These are phyloP conservation scores for Odontophorus gujanensis DNA, from an alignment of 2,113 vertebrate species.

Conservation along the genomic window DNA sequence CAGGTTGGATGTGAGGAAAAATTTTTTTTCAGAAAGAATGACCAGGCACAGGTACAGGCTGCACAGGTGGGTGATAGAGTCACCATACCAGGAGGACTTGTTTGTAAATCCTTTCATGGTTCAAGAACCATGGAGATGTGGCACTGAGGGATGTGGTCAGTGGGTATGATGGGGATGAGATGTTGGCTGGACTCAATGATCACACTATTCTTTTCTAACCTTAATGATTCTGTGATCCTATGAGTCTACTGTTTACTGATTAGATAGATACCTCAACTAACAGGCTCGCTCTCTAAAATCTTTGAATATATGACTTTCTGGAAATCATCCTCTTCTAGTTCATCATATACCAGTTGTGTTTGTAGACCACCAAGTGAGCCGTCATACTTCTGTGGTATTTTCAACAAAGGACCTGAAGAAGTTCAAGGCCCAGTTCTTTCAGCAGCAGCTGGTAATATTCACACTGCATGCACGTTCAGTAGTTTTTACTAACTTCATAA, in stretches of 20 bases:
- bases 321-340: background rate
- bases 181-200: too few relatives aligned
- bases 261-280: background rate
- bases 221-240: too few relatives aligned
- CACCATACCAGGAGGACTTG: too few relatives aligned
- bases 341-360: background rate
- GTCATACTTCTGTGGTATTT: background rate
- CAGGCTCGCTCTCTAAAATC: background rate
- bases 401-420: background rate
- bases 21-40: too few relatives aligned
- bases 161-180: too few relatives aligned
- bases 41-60: too few relatives aligned
- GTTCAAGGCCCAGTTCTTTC: rapidly evolving
- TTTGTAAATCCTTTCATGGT: too few relatives aligned
- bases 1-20: too few relatives aligned
- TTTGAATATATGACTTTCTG: rapidly evolving
- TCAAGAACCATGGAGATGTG: too few relatives aligned
- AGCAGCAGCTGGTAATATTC: background rate
- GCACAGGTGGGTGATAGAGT: too few relatives aligned
- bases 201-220: too few relatives aligned
- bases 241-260: background rate
- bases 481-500: background rate
- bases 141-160: too few relatives aligned
- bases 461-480: rapidly evolving
- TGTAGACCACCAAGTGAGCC: background rate